phyloP scores from a whole-genome alignment of 2,888 invertebrate genomes.

The Gisinianus flammeolus region DNA sequence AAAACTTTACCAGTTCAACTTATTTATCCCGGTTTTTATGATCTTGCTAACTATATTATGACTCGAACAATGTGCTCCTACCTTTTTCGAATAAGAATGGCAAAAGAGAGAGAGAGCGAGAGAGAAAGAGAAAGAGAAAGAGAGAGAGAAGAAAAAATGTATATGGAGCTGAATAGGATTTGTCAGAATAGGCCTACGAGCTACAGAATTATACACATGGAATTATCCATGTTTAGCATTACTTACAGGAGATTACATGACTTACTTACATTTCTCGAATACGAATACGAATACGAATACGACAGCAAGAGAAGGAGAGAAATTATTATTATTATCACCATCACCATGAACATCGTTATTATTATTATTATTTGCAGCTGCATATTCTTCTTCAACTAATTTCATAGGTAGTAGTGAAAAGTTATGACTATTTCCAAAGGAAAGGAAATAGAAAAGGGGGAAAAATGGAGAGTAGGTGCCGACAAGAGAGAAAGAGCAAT shows the following conservation, averaged over 20 bases:
- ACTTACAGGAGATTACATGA: not conserved
- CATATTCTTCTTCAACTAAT: not conserved
- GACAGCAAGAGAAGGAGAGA: not conserved
- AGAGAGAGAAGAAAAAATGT: not conserved
- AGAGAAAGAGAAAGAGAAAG: not conserved
- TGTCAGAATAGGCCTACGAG: not conserved
- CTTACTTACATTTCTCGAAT: too few relatives aligned
- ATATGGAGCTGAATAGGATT: not conserved
- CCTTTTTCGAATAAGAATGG: not conserved
- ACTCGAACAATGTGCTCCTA: not conserved
- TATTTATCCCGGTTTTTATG: conserved; percentile 35
- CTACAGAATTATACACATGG: not conserved
- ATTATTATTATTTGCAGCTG: not conserved
- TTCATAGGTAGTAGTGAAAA: not conserved
- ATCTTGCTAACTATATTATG: conserved; percentile 10
- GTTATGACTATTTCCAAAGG: not conserved
- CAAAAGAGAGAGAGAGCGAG: not conserved
- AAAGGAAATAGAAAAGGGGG: not conserved
- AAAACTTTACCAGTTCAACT: conserved; percentile 6
- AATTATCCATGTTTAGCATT: not conserved
- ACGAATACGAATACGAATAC: not conserved
- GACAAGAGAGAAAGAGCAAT: not conserved
- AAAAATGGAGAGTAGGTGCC: not conserved
- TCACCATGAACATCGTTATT: too few relatives aligned
- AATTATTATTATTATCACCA: too few relatives aligned